These are phyloP conservation scores for Laodelphax striatellus DNA, from an alignment of 1,140 invertebrate genomes.

Conservation along the genomic window DNA sequence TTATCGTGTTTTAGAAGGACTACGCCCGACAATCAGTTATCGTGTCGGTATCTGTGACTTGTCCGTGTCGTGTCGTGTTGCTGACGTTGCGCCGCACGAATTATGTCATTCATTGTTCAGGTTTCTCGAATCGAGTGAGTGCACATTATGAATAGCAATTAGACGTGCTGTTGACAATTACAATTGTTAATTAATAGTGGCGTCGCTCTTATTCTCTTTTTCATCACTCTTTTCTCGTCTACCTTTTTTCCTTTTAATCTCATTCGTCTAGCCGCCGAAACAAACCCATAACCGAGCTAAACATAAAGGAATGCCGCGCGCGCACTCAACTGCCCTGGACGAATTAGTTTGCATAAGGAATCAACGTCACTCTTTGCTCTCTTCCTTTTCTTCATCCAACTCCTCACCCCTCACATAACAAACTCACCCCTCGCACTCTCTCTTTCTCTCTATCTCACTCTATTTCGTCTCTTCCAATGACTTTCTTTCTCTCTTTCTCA, in stretches of 20 bases:
- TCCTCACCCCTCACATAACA: not conserved
- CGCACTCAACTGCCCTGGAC: no score
- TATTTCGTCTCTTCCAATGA: not conserved
- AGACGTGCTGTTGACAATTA: slow-evolving; percentile 13
- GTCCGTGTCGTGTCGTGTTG: no score
- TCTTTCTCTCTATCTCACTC: not conserved
- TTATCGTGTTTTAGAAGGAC: no score
- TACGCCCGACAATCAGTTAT: no score
- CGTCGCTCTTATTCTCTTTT: not conserved
- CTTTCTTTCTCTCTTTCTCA: not conserved
- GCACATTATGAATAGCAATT: slow-evolving; percentile 15
- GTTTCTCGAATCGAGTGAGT: slow-evolving; percentile 6
- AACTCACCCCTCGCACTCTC: no score
- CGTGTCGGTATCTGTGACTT: no score
- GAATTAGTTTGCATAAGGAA: slow-evolving; percentile 1
- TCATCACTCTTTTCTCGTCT: no score
- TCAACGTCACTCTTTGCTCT: not conserved
- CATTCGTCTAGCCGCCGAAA: no score
- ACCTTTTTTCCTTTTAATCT: no score
- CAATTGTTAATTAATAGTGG: slow-evolving; percentile 2
- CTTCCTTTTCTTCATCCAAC: not conserved
- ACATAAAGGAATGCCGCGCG: no score
- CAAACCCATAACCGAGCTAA: no score
- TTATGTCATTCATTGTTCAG: not conserved
- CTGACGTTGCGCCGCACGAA: not conserved